Percentiles rank a stretch among this genome's conserved stretches.
These are phyloP conservation scores for Chloebia gouldiae DNA, from an alignment of 2,113 vertebrate species.

Conservation along the genomic window DNA sequence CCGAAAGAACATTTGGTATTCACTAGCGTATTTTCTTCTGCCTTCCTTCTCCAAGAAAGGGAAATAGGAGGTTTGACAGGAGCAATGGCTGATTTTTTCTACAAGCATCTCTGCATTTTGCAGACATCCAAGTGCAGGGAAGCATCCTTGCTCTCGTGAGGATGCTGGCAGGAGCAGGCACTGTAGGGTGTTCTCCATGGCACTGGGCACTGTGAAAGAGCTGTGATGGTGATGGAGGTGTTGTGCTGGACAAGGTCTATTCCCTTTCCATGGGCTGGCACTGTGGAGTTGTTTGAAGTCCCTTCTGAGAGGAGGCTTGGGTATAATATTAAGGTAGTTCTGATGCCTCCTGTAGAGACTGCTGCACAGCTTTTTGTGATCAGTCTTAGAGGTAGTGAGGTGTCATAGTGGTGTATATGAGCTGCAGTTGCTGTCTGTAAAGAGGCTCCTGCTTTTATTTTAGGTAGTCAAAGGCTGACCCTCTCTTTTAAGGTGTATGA, in stretches of 20 bases:
- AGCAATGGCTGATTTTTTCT: neutral
- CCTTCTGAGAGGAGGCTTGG: rapidly evolving
- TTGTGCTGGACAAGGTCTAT: neutral
- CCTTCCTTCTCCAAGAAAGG: neutral
- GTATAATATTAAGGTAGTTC: neutral
- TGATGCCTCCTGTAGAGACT: neutral
- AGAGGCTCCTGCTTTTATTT: neutral
- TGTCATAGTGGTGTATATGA: neutral
- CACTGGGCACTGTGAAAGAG: neutral
- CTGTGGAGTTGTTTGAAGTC: neutral
- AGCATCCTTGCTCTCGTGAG: rapidly evolving
- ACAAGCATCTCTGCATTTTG: neutral
- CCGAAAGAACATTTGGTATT: neutral
- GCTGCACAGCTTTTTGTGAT: neutral
- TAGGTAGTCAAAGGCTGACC: neutral
- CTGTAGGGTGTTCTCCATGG: neutral
- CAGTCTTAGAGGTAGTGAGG: neutral
- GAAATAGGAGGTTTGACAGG: neutral
- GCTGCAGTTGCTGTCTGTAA: neutral
- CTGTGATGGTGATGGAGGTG: neutral
- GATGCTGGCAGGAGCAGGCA: neutral
- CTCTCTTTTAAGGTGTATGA: neutral
- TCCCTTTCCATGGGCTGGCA: neutral
- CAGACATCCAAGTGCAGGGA: neutral
- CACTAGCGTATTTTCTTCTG: neutral